Base-by-base conservation (phyloP, 1,140 invertebrate species). In the Pentalonia nigronervosa region DNA sequence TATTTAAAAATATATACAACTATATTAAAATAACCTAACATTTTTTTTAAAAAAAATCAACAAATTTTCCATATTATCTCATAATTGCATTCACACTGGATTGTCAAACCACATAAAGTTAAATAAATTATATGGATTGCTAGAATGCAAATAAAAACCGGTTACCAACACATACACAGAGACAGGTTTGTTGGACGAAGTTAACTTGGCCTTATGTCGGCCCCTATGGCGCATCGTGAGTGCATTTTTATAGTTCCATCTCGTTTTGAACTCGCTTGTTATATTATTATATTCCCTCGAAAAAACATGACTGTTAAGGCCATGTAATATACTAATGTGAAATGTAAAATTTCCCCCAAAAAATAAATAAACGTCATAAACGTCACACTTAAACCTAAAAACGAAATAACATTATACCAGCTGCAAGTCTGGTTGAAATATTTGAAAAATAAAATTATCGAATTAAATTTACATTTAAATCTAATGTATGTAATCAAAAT, bases 231-330 rank as follows among this genome's bases (percentile, higher is more conserved):
- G 48, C 88, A 89, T 89, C n/a, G 48, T 17, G 50, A 89, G 11
- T 56, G 88, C 88, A 89, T 89, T 89, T 89, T 56, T 89, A 89
- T 89, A 89, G 50, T 89, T 56, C 48, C 34, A 87, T 47, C 84
- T 87, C 45, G 45, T 87, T 87, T 89, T 53, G n/a, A 50, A 88
- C 45, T 30, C 45, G 14, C 14, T 30, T 25, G 23, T 47, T 47
- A 30, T 47, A 86, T 48, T 45, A 30, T 41, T 45, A 45, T 86
- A n/a, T 34, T 76, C 4, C n/a, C 25, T 7, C 8, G 21, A 9
- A 48, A 48, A 9, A 48, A 48, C 4, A 86, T 41, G 45, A 47
- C 47, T 53, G 47, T 25, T 11, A 1, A 50, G n/a, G 1, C 21
- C 25, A 21, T 36, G 21, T 23, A 53, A 30, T 88, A 30, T n/a